A percentile compares a stretch with the other conserved stretches of the same genome.
Evolutionary conservation across 2,113 vertebrate species (phyloP).

Genomic region (Calcarius ornatus): DNA sequence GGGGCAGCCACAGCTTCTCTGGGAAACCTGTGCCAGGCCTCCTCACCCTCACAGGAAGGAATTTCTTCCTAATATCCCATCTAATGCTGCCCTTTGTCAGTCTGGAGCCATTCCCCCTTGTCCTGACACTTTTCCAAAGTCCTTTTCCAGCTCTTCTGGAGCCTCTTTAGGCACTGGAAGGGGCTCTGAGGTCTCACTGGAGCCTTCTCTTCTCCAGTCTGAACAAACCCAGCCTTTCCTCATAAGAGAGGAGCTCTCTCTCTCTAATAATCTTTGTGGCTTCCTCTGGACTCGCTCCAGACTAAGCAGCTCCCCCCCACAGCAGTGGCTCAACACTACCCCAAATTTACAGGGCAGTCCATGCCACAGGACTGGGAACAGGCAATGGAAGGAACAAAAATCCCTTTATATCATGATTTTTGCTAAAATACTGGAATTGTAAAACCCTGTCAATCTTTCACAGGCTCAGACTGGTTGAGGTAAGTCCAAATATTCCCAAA

Average conservation of each 20-base stretch:
- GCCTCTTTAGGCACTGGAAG: neutral
- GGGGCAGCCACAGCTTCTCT: neutral
- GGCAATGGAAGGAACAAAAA: neutral
- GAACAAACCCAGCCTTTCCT: neutral
- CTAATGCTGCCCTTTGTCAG: neutral
- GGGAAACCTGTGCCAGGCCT: accelerated
- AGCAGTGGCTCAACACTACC: neutral
- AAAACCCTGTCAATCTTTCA: neutral
- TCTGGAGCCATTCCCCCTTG: accelerated
- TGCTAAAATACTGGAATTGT: neutral
- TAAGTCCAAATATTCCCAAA: neutral
- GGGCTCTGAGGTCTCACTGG: neutral
- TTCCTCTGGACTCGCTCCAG: neutral
- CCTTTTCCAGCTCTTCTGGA: neutral
- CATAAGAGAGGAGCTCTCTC: too few relatives aligned
- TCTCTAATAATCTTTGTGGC: neutral
- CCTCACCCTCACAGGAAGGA: accelerated
- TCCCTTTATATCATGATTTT: neutral
- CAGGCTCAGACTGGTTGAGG: neutral
- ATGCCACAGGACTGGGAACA: neutral
- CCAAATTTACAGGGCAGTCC: neutral
- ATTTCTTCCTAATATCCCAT: neutral
- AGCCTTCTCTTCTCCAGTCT: neutral
- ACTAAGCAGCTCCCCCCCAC: accelerated
- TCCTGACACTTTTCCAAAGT: accelerated